These are phyloP conservation scores for Lycocerus yunnanus DNA, from an alignment of 2,888 invertebrate species.

Conservation along the genomic window DNA sequence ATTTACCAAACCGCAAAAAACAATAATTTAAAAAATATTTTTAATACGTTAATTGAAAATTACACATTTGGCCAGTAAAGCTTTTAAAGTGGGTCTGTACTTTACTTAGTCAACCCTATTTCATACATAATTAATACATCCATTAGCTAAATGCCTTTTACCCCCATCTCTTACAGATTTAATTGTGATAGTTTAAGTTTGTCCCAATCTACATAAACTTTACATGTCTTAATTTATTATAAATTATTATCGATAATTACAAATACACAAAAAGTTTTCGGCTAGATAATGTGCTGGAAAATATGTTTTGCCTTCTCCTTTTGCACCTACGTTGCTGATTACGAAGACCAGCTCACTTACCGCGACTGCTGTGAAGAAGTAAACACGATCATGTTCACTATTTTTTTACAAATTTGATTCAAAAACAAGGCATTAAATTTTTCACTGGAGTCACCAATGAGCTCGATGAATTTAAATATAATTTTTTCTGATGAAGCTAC, in stretches of 20 bases:
- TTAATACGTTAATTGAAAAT: background rate
- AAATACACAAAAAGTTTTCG: background rate
- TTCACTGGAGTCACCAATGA: no score
- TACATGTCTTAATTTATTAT: background rate
- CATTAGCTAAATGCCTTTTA: slow-evolving; percentile 3
- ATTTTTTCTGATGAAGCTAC: no score
- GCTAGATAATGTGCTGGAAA: background rate
- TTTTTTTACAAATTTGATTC: no score
- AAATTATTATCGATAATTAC: background rate
- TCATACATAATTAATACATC: slow-evolving; percentile 11
- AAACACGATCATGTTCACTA: no score
- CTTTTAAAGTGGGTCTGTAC: slow-evolving; percentile 4
- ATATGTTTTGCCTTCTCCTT: background rate
- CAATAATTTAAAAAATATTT: background rate
- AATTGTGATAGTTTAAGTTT: background rate
- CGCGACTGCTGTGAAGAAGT: no score
- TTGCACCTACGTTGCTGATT: no score
- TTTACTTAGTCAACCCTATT: slow-evolving; percentile 9
- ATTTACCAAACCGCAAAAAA: background rate
- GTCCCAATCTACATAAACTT: background rate
- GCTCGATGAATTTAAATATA: no score
- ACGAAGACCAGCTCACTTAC: no score
- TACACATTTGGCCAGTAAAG: background rate
- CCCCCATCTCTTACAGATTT: slow-evolving; percentile 20
- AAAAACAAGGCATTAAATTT: no score